phyloP scores from a whole-genome alignment of 1,140 invertebrate genomes.

The Drosophila sulfurigaster region DNA sequence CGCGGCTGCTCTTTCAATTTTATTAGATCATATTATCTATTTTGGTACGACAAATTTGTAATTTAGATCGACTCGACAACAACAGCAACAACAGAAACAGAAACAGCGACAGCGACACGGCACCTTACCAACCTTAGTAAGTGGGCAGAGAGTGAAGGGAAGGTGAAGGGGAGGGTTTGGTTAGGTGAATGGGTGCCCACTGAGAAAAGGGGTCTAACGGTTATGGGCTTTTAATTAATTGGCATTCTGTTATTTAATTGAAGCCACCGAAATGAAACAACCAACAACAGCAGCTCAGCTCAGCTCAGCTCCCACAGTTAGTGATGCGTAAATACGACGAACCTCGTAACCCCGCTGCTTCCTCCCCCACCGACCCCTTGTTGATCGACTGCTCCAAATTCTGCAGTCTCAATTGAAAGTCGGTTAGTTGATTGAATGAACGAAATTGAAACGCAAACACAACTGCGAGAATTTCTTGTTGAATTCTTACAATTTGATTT shows the following conservation, averaged over 20 bases:
- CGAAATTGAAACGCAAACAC: neutral
- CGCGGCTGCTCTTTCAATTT: conserved; percentile 76
- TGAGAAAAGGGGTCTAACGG: conserved; percentile 45
- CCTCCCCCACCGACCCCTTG: neutral
- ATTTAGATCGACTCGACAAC: conserved; percentile 63
- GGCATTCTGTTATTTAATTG: conserved; percentile 79
- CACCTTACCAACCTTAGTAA: conserved; percentile 5
- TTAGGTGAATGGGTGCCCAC: neutral
- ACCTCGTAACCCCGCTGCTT: neutral
- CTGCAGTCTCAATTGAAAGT: conserved; percentile 39
- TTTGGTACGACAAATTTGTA: conserved; percentile 77
- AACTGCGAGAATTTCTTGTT: conserved; percentile 2
- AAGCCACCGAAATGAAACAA: conserved; percentile 43
- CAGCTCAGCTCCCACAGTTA: conserved; percentile 32
- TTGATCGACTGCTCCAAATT: conserved; percentile 18
- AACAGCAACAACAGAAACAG: no score
- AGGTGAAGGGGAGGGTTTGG: neutral
- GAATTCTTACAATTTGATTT: conserved; percentile 31
- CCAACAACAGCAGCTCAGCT: neutral
- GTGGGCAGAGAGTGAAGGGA: neutral
- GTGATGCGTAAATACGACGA: conserved; percentile 51
- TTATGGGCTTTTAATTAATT: conserved; percentile 81
- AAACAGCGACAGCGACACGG: conserved; percentile 18
- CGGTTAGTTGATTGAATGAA: conserved; percentile 31
- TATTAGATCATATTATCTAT: conserved; percentile 83